A percentile compares a stretch with the other conserved stretches of the same genome.
Evolutionary conservation across 2,888 invertebrate species (phyloP).

Genomic region (Eupithecia tripunctaria): DNA sequence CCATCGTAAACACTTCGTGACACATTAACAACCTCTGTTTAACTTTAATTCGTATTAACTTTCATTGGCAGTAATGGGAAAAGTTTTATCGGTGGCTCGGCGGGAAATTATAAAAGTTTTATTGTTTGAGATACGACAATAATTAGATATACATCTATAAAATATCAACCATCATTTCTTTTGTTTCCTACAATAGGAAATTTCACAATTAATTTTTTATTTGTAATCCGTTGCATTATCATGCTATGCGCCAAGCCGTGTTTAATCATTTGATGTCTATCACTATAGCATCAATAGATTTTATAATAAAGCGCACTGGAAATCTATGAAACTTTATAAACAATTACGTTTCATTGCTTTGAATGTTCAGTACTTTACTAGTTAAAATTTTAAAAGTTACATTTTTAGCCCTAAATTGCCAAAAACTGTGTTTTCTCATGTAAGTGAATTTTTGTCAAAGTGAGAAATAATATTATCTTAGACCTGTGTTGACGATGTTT

Average conservation of each 20-base stretch:
- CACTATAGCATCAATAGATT: not conserved
- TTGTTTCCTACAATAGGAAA: not conserved
- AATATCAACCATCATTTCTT: not conserved
- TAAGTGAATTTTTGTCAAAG: too few species aligned
- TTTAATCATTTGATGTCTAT: too few species aligned
- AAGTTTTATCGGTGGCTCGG: constrained; percentile 46
- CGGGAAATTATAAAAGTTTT: constrained; percentile 8
- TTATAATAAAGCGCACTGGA: not conserved
- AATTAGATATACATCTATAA: not conserved
- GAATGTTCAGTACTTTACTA: not conserved
- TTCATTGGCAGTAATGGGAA: constrained; percentile 53
- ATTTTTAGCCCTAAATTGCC: too few species aligned
- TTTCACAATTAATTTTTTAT: not conserved
- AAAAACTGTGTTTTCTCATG: too few species aligned
- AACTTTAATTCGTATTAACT: constrained; percentile 61
- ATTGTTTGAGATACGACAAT: not conserved
- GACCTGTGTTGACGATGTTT: too few species aligned
- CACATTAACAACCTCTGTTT: constrained; percentile 63
- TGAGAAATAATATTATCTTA: too few species aligned
- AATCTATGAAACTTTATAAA: not conserved
- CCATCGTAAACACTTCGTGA: constrained; percentile 64
- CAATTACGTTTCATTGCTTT: not conserved
- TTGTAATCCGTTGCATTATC: not conserved
- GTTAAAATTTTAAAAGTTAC: not conserved
- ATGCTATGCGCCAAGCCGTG: too few species aligned